Percentiles rank a stretch among this genome's conserved stretches.
phyloP scores from a whole-genome alignment of 2,888 invertebrate genomes.

The Pterobdella sp. region DNA sequence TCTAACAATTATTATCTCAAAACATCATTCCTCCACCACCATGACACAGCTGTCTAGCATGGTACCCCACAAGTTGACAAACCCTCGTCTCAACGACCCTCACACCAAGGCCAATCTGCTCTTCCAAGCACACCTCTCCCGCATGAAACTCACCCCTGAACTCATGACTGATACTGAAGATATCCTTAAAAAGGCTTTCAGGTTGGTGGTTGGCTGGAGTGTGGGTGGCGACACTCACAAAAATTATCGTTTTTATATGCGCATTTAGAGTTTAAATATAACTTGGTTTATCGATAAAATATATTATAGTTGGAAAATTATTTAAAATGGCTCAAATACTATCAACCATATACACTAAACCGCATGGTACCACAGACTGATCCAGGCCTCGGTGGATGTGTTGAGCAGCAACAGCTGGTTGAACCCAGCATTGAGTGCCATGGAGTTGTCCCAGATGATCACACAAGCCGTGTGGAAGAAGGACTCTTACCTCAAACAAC shows the following conservation, averaged over 20 bases:
- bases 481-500: constrained; percentile 89
- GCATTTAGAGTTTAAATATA: too few species aligned
- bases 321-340: too few species aligned
- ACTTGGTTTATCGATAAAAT: too few species aligned
- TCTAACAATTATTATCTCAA: background rate
- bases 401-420: constrained; percentile 93
- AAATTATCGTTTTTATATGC: too few species aligned
- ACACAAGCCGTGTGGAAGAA: constrained; percentile 99
- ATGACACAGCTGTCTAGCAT: constrained; percentile 52
- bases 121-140: constrained; percentile 87
- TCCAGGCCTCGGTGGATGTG: constrained; percentile 78
- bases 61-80: constrained; percentile 61
- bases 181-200: constrained; percentile 63
- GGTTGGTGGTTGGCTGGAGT: background rate
- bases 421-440: constrained; percentile 92
- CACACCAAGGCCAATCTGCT: constrained; percentile 88
- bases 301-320: too few species aligned
- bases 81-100: constrained; percentile 84
- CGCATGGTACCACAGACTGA: constrained; percentile 42
- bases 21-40: background rate
- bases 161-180: constrained; percentile 88
- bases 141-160: constrained; percentile 88
- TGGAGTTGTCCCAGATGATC: constrained; percentile 99
- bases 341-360: too few species aligned
- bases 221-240: too few species aligned